A percentile compares a stretch with the other conserved stretches of the same genome.
These are phyloP conservation scores for Acanthiza pusilla DNA, from an alignment of 2,797 vertebrate species.

Conservation along the genomic window DNA sequence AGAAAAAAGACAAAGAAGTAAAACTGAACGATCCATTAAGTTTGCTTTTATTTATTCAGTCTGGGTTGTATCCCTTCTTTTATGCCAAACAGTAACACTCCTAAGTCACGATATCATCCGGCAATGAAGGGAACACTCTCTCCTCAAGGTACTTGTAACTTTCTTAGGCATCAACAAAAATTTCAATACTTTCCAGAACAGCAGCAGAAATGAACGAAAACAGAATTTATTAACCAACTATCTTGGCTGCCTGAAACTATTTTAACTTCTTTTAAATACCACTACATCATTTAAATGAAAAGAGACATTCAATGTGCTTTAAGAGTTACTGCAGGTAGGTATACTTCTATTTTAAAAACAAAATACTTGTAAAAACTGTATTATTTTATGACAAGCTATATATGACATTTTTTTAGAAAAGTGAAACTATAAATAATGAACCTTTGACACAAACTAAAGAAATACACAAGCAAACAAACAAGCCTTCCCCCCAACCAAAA, in stretches of 20 bases:
- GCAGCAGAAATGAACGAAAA: not conserved
- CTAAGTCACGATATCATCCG: not conserved
- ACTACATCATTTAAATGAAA: not conserved
- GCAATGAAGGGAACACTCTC: not conserved
- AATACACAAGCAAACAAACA: not conserved
- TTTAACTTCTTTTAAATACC: not conserved
- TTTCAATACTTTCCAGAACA: not conserved
- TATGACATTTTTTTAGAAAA: not conserved
- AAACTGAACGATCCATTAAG: not conserved
- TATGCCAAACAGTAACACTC: not conserved
- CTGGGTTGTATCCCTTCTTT: not conserved
- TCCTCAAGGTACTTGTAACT: not conserved
- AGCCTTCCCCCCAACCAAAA: no score
- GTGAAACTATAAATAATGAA: not conserved
- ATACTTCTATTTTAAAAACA: not conserved
- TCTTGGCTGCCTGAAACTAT: not conserved
- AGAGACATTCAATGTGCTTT: not conserved
- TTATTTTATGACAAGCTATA: not conserved
- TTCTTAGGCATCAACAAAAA: not conserved
- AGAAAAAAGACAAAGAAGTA: not conserved
- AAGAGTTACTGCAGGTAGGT: not conserved
- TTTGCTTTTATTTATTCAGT: not conserved
- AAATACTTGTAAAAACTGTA: not conserved
- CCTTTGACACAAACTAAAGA: not conserved
- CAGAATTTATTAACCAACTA: not conserved